Evolutionary conservation across 1,140 invertebrate genomes (phyloP).

Genomic region (Scaptomyza graminum): DNA sequence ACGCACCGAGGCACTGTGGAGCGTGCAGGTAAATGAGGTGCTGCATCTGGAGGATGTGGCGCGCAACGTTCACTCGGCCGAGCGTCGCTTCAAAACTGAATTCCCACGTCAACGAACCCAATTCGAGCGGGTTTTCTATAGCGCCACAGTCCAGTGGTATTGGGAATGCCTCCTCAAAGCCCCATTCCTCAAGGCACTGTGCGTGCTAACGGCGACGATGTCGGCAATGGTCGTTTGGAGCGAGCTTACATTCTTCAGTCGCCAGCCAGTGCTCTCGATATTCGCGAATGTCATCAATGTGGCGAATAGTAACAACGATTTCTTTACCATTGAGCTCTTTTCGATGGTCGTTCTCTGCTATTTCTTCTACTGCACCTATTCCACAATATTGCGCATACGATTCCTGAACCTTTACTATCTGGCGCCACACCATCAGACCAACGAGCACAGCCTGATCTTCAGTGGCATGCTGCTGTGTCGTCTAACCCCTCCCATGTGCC

Average conservation of each 20-base stretch:
- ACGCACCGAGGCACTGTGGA: slow-evolving; percentile 97
- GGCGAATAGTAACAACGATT: slow-evolving; percentile 93
- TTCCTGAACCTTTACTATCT: slow-evolving; percentile 98
- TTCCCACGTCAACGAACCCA: slow-evolving; percentile 87
- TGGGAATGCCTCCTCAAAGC: slow-evolving; percentile 94
- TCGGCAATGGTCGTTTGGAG: slow-evolving; percentile 98
- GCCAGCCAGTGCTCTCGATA: slow-evolving; percentile 94
- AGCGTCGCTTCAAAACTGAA: slow-evolving; percentile 91
- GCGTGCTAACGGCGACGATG: slow-evolving; percentile 90
- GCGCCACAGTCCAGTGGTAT: slow-evolving; percentile 94
- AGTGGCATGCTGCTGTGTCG: slow-evolving; percentile 98
- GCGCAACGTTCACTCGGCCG: slow-evolving; percentile 90
- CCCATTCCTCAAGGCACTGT: slow-evolving; percentile 90
- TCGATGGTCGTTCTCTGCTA: slow-evolving; percentile 96
- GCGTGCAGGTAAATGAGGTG: slow-evolving; percentile 91
- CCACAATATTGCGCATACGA: slow-evolving; percentile 97
- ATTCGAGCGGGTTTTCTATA: slow-evolving; percentile 86
- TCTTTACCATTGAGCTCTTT: slow-evolving; percentile 96
- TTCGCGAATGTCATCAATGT: slow-evolving; percentile 96
- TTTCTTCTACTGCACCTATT: slow-evolving; percentile 98
- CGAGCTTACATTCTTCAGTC: slow-evolving; percentile 98
- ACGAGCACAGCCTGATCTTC: slow-evolving; percentile 99
- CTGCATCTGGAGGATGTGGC: slow-evolving; percentile 94
- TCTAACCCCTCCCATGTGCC: slow-evolving; percentile 98
- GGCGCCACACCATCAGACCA: slow-evolving; percentile 98